Conservation (phyloP, 2,113 vertebrate species). For the Pygoscelis antarcticus region DNA sequence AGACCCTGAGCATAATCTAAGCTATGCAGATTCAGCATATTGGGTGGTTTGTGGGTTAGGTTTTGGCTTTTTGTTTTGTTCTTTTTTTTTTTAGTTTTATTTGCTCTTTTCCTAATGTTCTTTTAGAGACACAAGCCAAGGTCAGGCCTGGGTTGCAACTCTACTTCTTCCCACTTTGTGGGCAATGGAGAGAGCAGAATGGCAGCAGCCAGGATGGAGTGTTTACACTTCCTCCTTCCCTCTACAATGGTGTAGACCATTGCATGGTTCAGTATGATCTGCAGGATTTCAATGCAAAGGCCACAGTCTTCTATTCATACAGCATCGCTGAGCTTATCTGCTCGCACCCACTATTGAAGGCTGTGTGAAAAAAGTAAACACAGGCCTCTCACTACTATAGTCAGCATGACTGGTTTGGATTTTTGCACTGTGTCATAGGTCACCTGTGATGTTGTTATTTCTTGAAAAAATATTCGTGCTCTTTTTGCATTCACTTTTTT, state of each 20-base stretch:
- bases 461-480: background rate
- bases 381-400: background rate
- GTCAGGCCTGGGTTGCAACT: background rate
- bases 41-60: background rate
- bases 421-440: background rate
- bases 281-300: background rate
- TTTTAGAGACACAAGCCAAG: background rate
- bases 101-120: background rate
- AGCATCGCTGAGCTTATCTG: background rate
- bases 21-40: background rate
- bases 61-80: background rate
- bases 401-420: background rate
- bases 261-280: background rate
- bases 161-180: background rate
- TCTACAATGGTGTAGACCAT: background rate
- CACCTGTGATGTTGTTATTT: background rate
- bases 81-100: background rate
- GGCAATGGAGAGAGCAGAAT: background rate
- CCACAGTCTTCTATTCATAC: background rate
- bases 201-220: background rate
- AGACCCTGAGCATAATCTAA: background rate
- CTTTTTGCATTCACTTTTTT: background rate
- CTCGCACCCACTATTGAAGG: background rate
- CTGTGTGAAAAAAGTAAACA: background rate
- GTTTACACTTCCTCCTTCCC: background rate